Evolutionary conservation across 2,888 invertebrate genomes (phyloP).

Genomic region (Villa cingulata): DNA sequence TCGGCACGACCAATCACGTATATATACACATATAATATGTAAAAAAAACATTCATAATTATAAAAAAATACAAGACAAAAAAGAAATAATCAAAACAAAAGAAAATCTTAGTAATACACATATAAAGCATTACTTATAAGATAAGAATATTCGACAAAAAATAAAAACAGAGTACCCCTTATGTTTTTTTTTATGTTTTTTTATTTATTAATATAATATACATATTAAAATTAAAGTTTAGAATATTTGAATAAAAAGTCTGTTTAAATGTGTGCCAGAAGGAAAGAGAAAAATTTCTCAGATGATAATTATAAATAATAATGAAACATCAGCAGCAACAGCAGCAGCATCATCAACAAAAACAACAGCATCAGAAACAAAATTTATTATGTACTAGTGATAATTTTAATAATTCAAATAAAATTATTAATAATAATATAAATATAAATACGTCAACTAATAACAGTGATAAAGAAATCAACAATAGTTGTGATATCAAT

Average conservation of each 20-base stretch:
- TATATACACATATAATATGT: too few relatives aligned
- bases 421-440: neutral
- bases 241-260: neutral
- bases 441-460: neutral
- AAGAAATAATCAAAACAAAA: too few relatives aligned
- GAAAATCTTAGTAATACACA: too few relatives aligned
- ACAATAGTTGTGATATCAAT: conserved; percentile 8
- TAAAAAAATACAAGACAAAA: neutral
- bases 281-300: conserved; percentile 1
- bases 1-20: too few relatives aligned
- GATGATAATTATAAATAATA: conserved; percentile 6
- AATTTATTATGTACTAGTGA: neutral
- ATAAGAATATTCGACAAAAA: too few relatives aligned
- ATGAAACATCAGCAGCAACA: conserved; percentile 8
- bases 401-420: conserved; percentile 6
- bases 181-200: too few relatives aligned
- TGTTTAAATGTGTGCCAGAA: neutral
- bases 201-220: too few relatives aligned
- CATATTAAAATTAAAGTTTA: too few relatives aligned
- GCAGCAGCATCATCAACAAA: conserved; percentile 4
- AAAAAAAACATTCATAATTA: neutral
- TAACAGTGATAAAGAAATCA: conserved; percentile 2
- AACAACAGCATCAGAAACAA: neutral
- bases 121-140: too few relatives aligned
- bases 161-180: too few relatives aligned